Conservation (phyloP, 2,797 vertebrate genomes). For the Chrysocyon brachyurus region DNA sequence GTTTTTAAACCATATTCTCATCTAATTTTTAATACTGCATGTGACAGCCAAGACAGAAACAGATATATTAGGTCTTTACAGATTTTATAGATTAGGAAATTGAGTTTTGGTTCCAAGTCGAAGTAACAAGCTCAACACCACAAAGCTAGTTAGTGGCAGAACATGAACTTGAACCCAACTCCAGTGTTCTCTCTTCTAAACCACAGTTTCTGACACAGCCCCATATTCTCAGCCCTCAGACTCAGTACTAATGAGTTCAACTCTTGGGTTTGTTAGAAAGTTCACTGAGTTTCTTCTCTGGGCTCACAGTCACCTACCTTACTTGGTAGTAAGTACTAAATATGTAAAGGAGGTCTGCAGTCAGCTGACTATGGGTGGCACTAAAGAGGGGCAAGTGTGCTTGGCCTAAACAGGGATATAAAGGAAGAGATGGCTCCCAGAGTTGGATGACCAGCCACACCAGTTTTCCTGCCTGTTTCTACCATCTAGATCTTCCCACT, state of each 20-base stretch:
- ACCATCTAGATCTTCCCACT: not conserved
- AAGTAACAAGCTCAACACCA: constrained; percentile 34
- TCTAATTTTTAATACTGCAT: constrained; percentile 55
- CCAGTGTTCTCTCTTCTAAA: constrained; percentile 35
- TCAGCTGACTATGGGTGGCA: not conserved
- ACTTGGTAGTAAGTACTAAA: not conserved
- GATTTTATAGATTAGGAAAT: constrained; percentile 50
- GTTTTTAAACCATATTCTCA: constrained; percentile 44
- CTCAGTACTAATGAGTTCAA: constrained; percentile 4
- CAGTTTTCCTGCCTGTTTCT: not conserved
- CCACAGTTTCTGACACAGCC: not conserved
- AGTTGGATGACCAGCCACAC: not conserved
- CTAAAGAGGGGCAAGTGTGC: not conserved
- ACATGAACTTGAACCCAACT: constrained; percentile 5
- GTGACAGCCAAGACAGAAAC: constrained; percentile 33
- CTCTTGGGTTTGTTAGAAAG: constrained; percentile 43
- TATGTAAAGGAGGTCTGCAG: not conserved
- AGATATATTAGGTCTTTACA: not conserved
- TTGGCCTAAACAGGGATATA: not conserved
- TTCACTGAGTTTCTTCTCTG: not conserved
- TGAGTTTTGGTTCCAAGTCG: constrained; percentile 50
- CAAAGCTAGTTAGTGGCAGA: not conserved
- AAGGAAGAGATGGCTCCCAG: not conserved
- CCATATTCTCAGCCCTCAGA: not conserved
- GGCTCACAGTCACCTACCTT: not conserved